Evolutionary conservation across 1,140 invertebrate genomes (phyloP), one percentile per base, ranked within the genome.

Genomic region (Aphidius ervi): DNA sequence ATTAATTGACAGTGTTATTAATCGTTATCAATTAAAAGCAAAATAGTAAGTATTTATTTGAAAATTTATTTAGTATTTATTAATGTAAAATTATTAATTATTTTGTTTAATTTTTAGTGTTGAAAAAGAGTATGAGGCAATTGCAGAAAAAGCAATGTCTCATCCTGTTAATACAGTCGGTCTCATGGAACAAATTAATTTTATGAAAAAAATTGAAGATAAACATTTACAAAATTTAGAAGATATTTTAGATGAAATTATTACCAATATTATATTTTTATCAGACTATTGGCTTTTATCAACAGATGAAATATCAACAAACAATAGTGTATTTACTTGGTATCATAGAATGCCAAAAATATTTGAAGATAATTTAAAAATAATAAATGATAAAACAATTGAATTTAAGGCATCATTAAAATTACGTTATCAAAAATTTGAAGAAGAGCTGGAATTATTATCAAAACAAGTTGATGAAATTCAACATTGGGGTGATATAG

Each of bases 361-460:
- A 9, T 87, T 97, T 63, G 87, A 94, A 61, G 88, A 96, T 67
- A 87, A 93, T 77, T 83, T 86, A 63, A 78, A 84, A 10, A 92
- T 95, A 46, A 83, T 93, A 16, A 86, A 87, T 20, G 84, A 88
- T 49, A 97, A 97, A 83, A 88, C 86, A 39, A 79, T 84, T 4
- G 94, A 97, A 74, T 97, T 92, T 78, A 92, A 97, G 79, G 88
- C 90, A 55, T 79, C 84, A 10, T 82, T 97, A 1, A 88, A 87
- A 76, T 83, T 84, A n/a, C 80, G 80, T 47, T 88, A 88, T 7
- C 75, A 84, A 48, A 85, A 86, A 67, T 94, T 96, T 70, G 81
- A 85, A 56, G 86, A 92, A 47, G 93, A 97, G 66, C 74, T 98
- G 52, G 86, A 92, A 43, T 75, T 86, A 9, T 95, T 92, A 70